Conservation (phyloP, 1,140 invertebrate genomes). For the Drosophila nikananu region DNA sequence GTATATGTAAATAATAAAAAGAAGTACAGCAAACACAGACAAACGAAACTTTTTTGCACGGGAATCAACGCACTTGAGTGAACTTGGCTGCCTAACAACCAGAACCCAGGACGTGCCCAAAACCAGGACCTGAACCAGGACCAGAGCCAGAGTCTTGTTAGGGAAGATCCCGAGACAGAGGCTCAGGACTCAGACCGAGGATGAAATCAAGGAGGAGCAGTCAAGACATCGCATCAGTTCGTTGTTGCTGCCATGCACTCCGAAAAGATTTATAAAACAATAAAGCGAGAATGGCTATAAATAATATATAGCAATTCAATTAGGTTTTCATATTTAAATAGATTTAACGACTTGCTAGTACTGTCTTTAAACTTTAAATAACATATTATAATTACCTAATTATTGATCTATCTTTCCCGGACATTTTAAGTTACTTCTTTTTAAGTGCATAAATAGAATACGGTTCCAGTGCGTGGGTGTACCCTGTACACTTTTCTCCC, state of each 20-base stretch:
- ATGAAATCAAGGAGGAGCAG: slow-evolving; percentile 24
- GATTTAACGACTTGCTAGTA: neutral
- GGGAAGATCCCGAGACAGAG: slow-evolving; percentile 10
- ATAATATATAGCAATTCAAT: neutral
- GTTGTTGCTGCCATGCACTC: slow-evolving; percentile 11
- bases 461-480: neutral
- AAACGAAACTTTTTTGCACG: slow-evolving; percentile 73
- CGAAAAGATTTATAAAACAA: neutral
- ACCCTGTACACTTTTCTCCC: neutral
- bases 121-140: neutral
- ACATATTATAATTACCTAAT: too few species aligned
- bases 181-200: slow-evolving; percentile 17
- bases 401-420: neutral
- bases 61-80: slow-evolving; percentile 82
- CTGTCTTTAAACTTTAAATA: neutral
- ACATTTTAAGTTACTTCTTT: neutral
- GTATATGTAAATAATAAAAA: slow-evolving; percentile 72
- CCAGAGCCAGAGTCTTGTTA: neutral
- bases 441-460: too few species aligned
- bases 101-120: slow-evolving; percentile 28
- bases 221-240: slow-evolving; percentile 67
- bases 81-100: slow-evolving; percentile 76
- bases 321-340: neutral
- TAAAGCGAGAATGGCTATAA: neutral
- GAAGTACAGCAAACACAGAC: slow-evolving; percentile 74